Percentiles rank a stretch among this genome's conserved stretches.
Evolutionary conservation across 2,797 vertebrate genomes (phyloP).

Genomic region (Balearica regulorum): DNA sequence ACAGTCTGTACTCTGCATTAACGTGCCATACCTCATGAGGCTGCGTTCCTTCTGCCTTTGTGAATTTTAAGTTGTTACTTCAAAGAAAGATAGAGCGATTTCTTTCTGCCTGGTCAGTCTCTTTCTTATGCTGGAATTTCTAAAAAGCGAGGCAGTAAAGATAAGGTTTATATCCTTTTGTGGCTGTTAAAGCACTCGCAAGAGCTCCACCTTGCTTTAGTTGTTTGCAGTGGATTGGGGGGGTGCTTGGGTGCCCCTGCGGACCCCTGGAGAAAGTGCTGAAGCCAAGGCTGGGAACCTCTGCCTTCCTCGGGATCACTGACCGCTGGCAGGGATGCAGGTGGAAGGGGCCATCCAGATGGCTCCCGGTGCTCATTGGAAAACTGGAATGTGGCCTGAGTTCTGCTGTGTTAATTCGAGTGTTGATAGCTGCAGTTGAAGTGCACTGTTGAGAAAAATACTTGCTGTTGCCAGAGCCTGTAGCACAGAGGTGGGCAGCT

Average conservation of each 20-base stretch:
- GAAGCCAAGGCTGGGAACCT: background rate
- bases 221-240: background rate
- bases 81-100: background rate
- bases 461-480: background rate
- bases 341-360: fast-evolving
- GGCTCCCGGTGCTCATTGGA: background rate
- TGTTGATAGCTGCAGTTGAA: fast-evolving
- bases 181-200: fast-evolving
- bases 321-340: background rate
- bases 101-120: background rate
- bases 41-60: background rate
- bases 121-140: background rate
- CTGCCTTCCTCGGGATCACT: fast-evolving
- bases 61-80: background rate
- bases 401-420: fast-evolving
- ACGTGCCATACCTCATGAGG: fast-evolving
- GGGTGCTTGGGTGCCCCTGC: background rate
- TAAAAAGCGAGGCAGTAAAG: background rate
- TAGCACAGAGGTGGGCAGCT: background rate
- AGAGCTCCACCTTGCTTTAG: background rate
- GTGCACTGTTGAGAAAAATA: fast-evolving
- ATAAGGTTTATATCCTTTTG: background rate
- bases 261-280: background rate
- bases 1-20: too few species aligned
- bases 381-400: fast-evolving